phyloP scores from a whole-genome alignment of 2,888 invertebrate species.

The Eumerus sabulonum region DNA sequence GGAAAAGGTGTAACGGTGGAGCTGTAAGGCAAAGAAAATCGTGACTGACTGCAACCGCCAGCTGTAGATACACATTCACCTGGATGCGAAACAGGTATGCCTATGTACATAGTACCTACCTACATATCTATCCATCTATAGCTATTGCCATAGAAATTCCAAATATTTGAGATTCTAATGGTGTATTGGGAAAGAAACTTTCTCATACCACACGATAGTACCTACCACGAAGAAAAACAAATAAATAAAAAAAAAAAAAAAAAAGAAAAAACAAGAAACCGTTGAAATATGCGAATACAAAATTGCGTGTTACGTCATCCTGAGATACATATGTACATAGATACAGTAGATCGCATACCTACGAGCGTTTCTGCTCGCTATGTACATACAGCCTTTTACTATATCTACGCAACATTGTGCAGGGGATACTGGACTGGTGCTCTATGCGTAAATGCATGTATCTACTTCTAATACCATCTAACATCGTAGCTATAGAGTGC shows the following conservation, averaged over 20 bases:
- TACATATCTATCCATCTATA: constrained; percentile 2
- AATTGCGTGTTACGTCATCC: constrained; percentile 53
- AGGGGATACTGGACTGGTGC: constrained; percentile 4
- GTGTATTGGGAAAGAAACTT: constrained; percentile 45
- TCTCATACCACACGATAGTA: constrained; percentile 32
- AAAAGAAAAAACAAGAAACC: not conserved
- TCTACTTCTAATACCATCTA: constrained; percentile 2
- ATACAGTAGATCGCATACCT: not conserved
- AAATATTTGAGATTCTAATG: constrained; percentile 54
- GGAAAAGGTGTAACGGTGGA: not conserved
- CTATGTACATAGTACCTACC: too few relatives aligned
- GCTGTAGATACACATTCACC: constrained; percentile 31
- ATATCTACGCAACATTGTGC: constrained; percentile 1
- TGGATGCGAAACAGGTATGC: constrained; percentile 36
- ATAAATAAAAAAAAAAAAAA: not conserved
- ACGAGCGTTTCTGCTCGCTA: not conserved
- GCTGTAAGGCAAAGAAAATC: constrained; percentile 30
- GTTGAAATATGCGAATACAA: constrained; percentile 43
- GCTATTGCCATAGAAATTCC: constrained; percentile 34
- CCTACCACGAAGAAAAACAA: not conserved
- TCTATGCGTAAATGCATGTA: constrained; percentile 1
- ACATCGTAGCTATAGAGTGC: constrained; percentile 14
- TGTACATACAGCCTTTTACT: constrained; percentile 13
- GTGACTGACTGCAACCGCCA: constrained; percentile 44
- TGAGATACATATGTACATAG: constrained; percentile 26